These are phyloP conservation scores for Macrotus californicus DNA, from an alignment of 2,113 vertebrate species.

Conservation along the genomic window DNA sequence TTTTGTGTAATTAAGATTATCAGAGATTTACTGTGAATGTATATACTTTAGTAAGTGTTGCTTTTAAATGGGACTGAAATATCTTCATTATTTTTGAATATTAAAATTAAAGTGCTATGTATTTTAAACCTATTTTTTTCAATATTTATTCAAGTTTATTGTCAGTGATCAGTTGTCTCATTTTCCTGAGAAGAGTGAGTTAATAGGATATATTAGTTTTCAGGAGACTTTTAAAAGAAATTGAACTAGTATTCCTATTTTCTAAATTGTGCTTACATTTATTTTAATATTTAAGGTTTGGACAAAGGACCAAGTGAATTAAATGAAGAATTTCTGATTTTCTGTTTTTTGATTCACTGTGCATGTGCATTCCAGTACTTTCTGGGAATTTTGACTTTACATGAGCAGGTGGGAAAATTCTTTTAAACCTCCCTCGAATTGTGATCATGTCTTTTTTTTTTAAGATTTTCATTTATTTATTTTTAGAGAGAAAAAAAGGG, in stretches of 20 bases:
- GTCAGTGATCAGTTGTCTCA: not conserved
- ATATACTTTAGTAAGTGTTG: not conserved
- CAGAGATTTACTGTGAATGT: not conserved
- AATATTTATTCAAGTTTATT: not conserved
- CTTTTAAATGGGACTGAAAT: not conserved
- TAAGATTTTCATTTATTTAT: not conserved
- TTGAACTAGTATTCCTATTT: not conserved
- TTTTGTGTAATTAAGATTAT: not conserved
- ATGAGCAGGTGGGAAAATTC: not conserved
- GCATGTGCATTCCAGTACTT: not conserved
- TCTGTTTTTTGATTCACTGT: not conserved
- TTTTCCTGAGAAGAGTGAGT: not conserved
- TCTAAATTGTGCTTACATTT: not conserved
- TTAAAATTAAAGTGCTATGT: not conserved
- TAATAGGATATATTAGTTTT: not conserved
- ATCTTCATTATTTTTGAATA: not conserved
- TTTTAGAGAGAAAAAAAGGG: not conserved
- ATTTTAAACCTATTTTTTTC: not conserved
- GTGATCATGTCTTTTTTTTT: not conserved
- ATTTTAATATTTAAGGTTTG: not conserved
- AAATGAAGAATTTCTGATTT: not conserved
- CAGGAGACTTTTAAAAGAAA: not conserved
- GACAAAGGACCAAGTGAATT: not conserved
- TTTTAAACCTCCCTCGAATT: not conserved
- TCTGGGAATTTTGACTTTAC: not conserved